Conservation (phyloP, 2,797 vertebrate genomes). For the Tangara arthus region DNA sequence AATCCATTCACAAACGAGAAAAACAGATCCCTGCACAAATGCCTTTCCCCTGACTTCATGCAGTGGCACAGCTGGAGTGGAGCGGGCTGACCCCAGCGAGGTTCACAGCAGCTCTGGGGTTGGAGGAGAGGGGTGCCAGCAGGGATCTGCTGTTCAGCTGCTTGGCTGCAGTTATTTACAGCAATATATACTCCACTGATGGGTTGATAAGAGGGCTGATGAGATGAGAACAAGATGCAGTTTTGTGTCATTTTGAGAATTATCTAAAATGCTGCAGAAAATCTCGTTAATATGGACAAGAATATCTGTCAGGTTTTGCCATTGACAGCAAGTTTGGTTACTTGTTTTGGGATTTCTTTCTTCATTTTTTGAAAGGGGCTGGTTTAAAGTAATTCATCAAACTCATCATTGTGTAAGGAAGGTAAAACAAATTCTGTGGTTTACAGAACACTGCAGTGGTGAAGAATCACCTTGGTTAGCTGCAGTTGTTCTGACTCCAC, state of each 20-base stretch:
- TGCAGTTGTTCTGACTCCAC: background rate
- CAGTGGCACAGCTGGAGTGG: background rate
- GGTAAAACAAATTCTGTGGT: background rate
- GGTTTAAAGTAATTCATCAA: background rate
- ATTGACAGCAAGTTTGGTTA: background rate
- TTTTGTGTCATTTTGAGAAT: background rate
- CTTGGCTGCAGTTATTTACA: background rate
- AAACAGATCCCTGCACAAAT: conserved; percentile 74
- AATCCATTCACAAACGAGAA: conserved; percentile 77
- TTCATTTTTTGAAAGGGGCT: background rate
- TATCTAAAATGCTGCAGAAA: background rate
- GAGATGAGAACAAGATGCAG: background rate
- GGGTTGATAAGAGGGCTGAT: background rate
- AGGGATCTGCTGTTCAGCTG: background rate
- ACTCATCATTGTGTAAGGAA: background rate
- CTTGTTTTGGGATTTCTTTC: background rate
- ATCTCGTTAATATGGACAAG: background rate
- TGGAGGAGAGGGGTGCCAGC: background rate
- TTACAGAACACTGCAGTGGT: background rate
- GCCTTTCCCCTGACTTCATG: conserved; percentile 71
- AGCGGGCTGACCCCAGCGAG: conserved; percentile 29
- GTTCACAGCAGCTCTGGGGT: background rate
- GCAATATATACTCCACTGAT: background rate
- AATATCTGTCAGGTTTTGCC: background rate
- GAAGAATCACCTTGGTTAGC: background rate